Conservation (phyloP, 37 sponge, comb jelly and placozoan species). For the Hormiphora californensis region DNA sequence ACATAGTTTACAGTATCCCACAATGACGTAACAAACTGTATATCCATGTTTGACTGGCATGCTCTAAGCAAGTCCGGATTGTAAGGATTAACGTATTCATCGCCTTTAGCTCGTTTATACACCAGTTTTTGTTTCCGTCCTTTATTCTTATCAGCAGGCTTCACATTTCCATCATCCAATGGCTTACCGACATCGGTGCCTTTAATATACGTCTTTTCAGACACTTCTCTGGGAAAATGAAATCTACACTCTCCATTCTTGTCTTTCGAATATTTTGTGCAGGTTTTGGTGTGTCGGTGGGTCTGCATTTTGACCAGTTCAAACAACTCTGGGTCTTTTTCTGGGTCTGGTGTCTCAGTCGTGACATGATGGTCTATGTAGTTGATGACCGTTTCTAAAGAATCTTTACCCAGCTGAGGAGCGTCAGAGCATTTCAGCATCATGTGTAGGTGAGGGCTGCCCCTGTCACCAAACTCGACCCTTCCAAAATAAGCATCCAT, state of each 20-base stretch:
- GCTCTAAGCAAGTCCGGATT: neutral
- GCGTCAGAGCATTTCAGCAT: neutral
- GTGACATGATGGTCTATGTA: neutral
- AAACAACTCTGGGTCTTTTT: neutral
- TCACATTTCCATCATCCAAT: neutral
- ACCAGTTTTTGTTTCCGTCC: neutral
- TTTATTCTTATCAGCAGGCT: neutral
- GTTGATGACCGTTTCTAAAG: neutral
- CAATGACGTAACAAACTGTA: neutral
- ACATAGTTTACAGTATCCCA: neutral
- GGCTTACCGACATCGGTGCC: neutral
- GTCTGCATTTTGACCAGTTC: neutral
- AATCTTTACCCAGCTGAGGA: neutral
- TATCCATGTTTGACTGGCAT: neutral
- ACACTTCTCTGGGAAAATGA: neutral
- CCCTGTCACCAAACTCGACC: neutral
- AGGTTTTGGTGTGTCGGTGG: slow-evolving; percentile 6
- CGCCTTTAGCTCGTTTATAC: neutral
- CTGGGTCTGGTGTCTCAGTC: neutral
- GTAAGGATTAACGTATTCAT: neutral
- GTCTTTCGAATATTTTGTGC: neutral
- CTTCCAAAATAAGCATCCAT: neutral
- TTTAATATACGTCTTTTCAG: neutral
- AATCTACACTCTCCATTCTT: neutral
- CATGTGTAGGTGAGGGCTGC: neutral